Percentiles rank a stretch among this genome's conserved stretches.
These are phyloP conservation scores for Ursus arctos DNA, from an alignment of 2,113 vertebrate genomes.

Conservation along the genomic window DNA sequence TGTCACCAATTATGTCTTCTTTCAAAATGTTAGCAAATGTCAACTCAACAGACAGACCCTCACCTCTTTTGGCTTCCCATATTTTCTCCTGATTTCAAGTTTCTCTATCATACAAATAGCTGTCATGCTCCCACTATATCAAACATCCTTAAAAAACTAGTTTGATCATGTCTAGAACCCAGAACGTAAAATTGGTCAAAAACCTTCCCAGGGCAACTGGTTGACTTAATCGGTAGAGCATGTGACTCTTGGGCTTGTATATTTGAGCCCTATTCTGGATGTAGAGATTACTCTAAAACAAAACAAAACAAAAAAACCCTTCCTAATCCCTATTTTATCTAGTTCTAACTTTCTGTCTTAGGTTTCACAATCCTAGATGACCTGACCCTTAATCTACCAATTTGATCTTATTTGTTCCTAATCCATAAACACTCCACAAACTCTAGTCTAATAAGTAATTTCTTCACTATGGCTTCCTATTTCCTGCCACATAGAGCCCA, in stretches of 20 bases:
- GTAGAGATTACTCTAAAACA: not conserved
- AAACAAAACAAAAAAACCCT: not conserved
- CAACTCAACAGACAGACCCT: not conserved
- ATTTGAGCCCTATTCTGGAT: not conserved
- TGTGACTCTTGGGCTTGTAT: not conserved
- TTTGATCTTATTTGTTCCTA: conserved; percentile 23
- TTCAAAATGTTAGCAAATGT: conserved; percentile 14
- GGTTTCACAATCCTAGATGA: not conserved
- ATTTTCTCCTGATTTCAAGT: not conserved
- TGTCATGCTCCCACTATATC: not conserved
- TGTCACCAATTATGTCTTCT: not conserved
- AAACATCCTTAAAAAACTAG: conserved; percentile 26
- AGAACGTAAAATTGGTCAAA: conserved; percentile 9
- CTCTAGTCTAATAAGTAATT: not conserved
- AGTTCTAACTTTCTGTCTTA: not conserved
- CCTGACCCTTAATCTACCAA: not conserved
- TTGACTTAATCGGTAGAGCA: not conserved
- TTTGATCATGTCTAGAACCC: conserved; percentile 12
- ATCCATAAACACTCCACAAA: not conserved
- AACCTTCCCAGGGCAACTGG: not conserved
- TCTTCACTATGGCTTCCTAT: conserved; percentile 22
- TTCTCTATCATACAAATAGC: conserved; percentile 19
- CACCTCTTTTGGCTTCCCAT: not conserved
- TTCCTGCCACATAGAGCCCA: not conserved
- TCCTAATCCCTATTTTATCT: not conserved